These are phyloP conservation scores for Portevinia maculata DNA, from an alignment of 2,888 invertebrate species.

Conservation along the genomic window DNA sequence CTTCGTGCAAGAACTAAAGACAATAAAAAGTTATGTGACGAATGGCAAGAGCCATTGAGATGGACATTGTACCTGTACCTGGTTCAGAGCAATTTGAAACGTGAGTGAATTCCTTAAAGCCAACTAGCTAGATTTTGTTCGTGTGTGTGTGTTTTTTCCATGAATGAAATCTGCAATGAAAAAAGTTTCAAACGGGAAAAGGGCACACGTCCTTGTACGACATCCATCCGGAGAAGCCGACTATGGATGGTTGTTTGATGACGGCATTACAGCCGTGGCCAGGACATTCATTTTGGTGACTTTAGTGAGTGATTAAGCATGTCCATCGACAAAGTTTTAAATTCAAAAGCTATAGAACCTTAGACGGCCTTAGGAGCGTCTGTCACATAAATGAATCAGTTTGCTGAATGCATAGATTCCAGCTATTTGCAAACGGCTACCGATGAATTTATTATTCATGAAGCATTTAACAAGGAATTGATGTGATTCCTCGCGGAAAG, in stretches of 20 bases:
- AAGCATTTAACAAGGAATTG: not conserved
- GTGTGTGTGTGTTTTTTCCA: not conserved
- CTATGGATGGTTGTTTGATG: not conserved
- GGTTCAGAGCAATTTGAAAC: conserved; percentile 40
- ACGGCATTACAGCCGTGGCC: not conserved
- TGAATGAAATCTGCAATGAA: conserved; percentile 27
- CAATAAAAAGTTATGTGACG: conserved; percentile 48
- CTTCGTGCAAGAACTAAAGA: not conserved
- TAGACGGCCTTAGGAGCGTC: not conserved
- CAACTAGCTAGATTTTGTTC: not conserved
- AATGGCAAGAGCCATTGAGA: conserved; percentile 18
- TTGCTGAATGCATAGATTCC: conserved; percentile 25
- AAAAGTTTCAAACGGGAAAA: conserved; percentile 9
- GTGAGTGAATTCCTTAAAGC: conserved; percentile 46
- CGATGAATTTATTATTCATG: conserved; percentile 37
- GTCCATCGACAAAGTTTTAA: not conserved
- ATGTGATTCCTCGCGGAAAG: not conserved
- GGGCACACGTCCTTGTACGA: conserved; percentile 29
- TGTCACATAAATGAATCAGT: conserved; percentile 31
- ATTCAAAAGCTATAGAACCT: conserved; percentile 15
- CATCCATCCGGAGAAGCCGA: conserved; percentile 3
- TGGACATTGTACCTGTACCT: conserved; percentile 24
- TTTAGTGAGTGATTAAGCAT: conserved; percentile 10
- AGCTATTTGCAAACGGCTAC: not conserved
- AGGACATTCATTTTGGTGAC: conserved; percentile 23